Base-by-base conservation (phyloP, 2,113 vertebrate species). In the Chascanopsetta lugubris region DNA sequence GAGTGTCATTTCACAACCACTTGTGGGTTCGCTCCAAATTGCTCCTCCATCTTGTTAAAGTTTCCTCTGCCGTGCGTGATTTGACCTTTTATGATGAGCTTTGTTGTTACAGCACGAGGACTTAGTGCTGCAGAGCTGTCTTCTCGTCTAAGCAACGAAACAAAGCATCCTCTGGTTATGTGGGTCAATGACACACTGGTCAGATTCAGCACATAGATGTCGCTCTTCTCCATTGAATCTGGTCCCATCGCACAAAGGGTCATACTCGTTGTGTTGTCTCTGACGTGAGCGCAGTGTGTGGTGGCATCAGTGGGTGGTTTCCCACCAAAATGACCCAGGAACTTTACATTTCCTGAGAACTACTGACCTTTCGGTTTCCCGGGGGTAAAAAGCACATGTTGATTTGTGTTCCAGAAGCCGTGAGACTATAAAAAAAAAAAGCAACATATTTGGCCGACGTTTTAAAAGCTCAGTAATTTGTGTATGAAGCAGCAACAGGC, bases 1-100 rank as follows among this genome's bases (percentile, higher is more conserved):
- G 55, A 77, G 69, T 70, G 78, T 80, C 69, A 79, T 87, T 85
- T 84, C 75, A 72, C 83, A 74, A 83, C 15, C 47, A 75, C 72
- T 61, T 77, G 76, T 34, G 64, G 79, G 50, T 63, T 69, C n/a
- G 65, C 61, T 68, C 68, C 24, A 70, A 86, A 81, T 75, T 75
- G 60, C 43, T 75, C 55, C 45, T 80, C 51, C 38, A 48, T 27
- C 75, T 82, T 70, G 50, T 85, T 75, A 84, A 87, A 80, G 5
- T 60, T 77, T 83, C 69, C 67, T 74, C 67, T 63, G 17, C 48
- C 24, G 50, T 67, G 42, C 26, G 5, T 57, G 54, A 53, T 60
- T 68, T 69, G n/a, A 46, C 45, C 48, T 50, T 25, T 51, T 70
- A 80, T 54, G 42, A n/a, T 20, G 15, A 42, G 42, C 25, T 63